Evolutionary conservation across 2,113 vertebrate genomes (phyloP).

Genomic region (Epinephelus moara): DNA sequence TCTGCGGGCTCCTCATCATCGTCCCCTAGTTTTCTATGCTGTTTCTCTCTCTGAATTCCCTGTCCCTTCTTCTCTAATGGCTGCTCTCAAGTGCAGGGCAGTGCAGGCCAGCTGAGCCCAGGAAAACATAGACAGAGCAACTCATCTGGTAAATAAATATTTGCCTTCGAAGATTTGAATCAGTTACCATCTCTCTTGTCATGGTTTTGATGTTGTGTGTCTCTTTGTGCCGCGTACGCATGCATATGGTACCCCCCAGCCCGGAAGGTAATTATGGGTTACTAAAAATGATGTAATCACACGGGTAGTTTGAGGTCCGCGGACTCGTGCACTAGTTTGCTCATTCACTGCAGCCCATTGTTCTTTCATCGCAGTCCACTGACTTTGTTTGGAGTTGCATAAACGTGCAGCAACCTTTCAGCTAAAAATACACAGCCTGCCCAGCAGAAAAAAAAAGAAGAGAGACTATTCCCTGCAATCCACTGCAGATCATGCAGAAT

Average conservation of each 20-base stretch:
- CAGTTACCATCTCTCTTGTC: conserved; percentile 61
- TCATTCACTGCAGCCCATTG: conserved; percentile 30
- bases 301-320: conserved; percentile 11
- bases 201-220: conserved; percentile 45
- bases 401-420: conserved; percentile 48
- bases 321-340: background rate
- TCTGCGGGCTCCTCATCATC: conserved; percentile 48
- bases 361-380: conserved; percentile 42
- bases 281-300: conserved; percentile 39
- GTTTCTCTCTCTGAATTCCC: conserved; percentile 7
- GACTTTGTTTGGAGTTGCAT: conserved; percentile 56
- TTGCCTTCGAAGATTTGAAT: conserved; percentile 76
- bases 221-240: background rate
- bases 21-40: conserved; percentile 31
- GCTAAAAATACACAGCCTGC: conserved; percentile 61
- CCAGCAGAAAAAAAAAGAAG: conserved; percentile 5
- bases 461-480: conserved; percentile 29
- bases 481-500: conserved; percentile 48
- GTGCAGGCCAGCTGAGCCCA: conserved; percentile 72
- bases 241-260: background rate
- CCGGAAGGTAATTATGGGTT: conserved; percentile 18
- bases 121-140: conserved; percentile 58
- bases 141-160: conserved; percentile 80
- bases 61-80: conserved; percentile 53
- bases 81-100: conserved; percentile 75